Conservation (phyloP, 92 coral and sea anemone genomes). For the Montipora capitata region DNA sequence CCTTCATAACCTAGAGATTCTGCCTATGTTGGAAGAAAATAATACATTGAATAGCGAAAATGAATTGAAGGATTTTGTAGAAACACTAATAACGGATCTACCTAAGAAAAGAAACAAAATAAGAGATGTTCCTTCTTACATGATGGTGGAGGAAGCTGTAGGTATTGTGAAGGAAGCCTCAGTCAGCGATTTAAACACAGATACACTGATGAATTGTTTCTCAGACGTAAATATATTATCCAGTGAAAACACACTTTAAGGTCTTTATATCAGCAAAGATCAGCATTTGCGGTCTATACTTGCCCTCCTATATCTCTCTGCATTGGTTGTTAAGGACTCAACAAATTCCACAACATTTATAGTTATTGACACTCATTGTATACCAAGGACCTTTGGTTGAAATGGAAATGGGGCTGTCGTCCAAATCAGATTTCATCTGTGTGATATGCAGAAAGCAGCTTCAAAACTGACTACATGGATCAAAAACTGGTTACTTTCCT, state of each 20-base stretch:
- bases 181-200: background rate
- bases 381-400: background rate
- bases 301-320: too few relatives aligned
- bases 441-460: background rate
- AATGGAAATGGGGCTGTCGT: conserved; percentile 1
- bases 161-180: conserved; percentile 14
- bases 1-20: conserved; percentile 1
- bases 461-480: background rate
- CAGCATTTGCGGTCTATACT: conserved; percentile 49
- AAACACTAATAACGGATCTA: conserved; percentile 26
- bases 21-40: background rate
- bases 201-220: conserved; percentile 18
- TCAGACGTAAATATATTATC: background rate
- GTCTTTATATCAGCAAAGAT: background rate
- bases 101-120: conserved; percentile 41
- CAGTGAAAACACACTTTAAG: background rate
- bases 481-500: background rate
- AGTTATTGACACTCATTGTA: conserved; percentile 14
- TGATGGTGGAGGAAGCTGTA: conserved; percentile 46
- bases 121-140: conserved; percentile 39
- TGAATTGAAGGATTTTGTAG: conserved; percentile 43
- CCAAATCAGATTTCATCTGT: background rate
- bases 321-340: conserved; percentile 13
- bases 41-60: conserved; percentile 5
- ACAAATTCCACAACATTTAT: conserved; percentile 14